These are phyloP conservation scores for Chrysina gloriosa DNA, from an alignment of 2,888 invertebrate genomes.

Conservation along the genomic window DNA sequence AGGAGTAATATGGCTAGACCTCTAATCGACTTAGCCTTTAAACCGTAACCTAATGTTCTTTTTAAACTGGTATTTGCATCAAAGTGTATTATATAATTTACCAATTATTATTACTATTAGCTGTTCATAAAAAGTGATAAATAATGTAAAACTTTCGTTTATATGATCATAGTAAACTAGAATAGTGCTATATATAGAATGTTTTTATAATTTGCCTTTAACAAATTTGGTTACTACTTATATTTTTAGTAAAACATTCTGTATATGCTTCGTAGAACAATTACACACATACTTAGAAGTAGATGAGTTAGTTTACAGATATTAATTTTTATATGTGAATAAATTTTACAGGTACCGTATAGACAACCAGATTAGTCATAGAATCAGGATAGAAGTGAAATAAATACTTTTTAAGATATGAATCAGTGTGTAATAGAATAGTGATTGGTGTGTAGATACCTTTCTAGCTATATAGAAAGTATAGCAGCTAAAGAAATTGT, in stretches of 20 bases:
- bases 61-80: too few species aligned
- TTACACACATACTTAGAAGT: conserved; percentile 8
- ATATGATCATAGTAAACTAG: conserved; percentile 22
- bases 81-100: neutral
- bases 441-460: conserved; percentile 25
- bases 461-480: conserved; percentile 26
- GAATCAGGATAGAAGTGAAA: conserved; percentile 10
- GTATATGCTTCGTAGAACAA: conserved; percentile 26
- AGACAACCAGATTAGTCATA: conserved; percentile 26
- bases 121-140: neutral
- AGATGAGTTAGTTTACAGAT: conserved; percentile 22
- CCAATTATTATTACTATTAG: conserved; percentile 14
- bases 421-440: conserved; percentile 33
- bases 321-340: conserved; percentile 23
- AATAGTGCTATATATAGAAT: conserved; percentile 37
- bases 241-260: conserved; percentile 24
- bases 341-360: conserved; percentile 28
- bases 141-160: conserved; percentile 16
- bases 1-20: too few species aligned
- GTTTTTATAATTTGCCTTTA: conserved; percentile 21
- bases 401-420: conserved; percentile 12
- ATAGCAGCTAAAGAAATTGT: conserved; percentile 6
- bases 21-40: too few species aligned
- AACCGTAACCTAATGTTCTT: neutral
- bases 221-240: neutral